Conservation (phyloP, 2,888 invertebrate genomes). For the Drosophila macrospina region DNA sequence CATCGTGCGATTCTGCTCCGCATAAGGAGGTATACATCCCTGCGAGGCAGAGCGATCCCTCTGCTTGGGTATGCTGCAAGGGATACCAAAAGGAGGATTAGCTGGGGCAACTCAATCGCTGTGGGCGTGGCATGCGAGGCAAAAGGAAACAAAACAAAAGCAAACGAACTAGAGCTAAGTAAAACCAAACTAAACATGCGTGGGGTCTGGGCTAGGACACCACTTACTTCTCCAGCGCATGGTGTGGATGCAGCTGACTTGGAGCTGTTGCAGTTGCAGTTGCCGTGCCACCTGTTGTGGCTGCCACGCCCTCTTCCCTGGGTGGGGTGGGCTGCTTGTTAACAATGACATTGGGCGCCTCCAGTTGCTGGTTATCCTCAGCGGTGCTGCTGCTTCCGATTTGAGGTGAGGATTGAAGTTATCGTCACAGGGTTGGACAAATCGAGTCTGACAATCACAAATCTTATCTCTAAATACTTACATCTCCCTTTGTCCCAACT, state of each 20-base stretch:
- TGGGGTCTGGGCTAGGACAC: slow-evolving; percentile 33
- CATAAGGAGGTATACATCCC: slow-evolving; percentile 87
- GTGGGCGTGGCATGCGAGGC: slow-evolving; percentile 14
- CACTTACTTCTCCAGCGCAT: slow-evolving; percentile 84
- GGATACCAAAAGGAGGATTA: background rate
- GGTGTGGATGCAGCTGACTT: slow-evolving; percentile 71
- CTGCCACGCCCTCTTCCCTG: slow-evolving; percentile 45
- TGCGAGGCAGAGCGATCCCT: slow-evolving; percentile 88
- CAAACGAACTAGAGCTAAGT: slow-evolving; percentile 7
- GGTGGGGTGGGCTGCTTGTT: slow-evolving; percentile 82
- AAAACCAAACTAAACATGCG: slow-evolving; percentile 58
- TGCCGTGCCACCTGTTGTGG: slow-evolving; percentile 11
- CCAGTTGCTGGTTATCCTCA: slow-evolving; percentile 50
- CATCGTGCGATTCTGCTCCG: slow-evolving; percentile 96
- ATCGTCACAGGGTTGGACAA: slow-evolving; percentile 33
- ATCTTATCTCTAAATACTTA: slow-evolving; percentile 73
- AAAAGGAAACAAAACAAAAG: slow-evolving; percentile 20
- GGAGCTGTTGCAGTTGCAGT: slow-evolving; percentile 24
- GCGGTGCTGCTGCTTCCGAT: slow-evolving; percentile 59
- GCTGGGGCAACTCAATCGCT: background rate
- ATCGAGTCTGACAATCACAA: slow-evolving; percentile 2
- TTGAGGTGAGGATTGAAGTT: slow-evolving; percentile 21
- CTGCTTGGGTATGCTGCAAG: slow-evolving; percentile 82
- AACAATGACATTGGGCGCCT: slow-evolving; percentile 72
- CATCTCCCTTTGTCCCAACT: slow-evolving; percentile 82